Evolutionary conservation across 2,113 vertebrate genomes (phyloP), one percentile per base, ranked within the genome.

Genomic region (Dicrurus megarhynchus): DNA sequence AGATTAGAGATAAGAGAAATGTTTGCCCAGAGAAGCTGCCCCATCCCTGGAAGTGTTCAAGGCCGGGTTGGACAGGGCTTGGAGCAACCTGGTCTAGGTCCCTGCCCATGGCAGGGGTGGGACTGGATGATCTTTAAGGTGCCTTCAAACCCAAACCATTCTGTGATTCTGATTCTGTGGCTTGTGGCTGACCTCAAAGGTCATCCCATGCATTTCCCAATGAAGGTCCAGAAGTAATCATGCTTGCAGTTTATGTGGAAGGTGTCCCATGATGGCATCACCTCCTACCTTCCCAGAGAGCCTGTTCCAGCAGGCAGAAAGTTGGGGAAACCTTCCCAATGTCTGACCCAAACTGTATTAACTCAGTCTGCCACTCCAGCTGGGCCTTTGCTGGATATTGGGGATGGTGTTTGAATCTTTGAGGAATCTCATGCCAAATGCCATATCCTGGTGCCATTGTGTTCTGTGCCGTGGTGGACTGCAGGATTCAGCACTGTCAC

Each of bases 381-480:
- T 60, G 68, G 13, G 28, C 9, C 32, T 32, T 53, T 26, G 9
- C n/a, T 35, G 52, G 33, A 16, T 52, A 37, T 13, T 21, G 1
- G 20, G n/a, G 39, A 20, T 57, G 64, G 8, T 52, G 28, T 32
- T 63, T 47, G 39, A 42, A 32, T 42, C 60, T 68, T 26, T 47
- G 39, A 69, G 44, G 60, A 49, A 47, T 41, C 42, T 92, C 7
- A 3, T 53, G n/a, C 30, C 81, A 89, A 26, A 23, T 56, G 33
- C 19, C 19, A 0, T 21, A 4, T 37, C 42, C n/a, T 63, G 47
- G 28, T 78, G 70, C 53, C 20, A 3, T 30, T 33, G 33, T 3
- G 1, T 44, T 9, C 42, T 63, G 52, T 2, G 1, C 41, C 5
- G 0, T 30, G 57, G 47, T 47, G n/a, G 47, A 4, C 17, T 61